phyloP scores from a whole-genome alignment of 1,140 invertebrate genomes.

The Cotesia chilonis region DNA sequence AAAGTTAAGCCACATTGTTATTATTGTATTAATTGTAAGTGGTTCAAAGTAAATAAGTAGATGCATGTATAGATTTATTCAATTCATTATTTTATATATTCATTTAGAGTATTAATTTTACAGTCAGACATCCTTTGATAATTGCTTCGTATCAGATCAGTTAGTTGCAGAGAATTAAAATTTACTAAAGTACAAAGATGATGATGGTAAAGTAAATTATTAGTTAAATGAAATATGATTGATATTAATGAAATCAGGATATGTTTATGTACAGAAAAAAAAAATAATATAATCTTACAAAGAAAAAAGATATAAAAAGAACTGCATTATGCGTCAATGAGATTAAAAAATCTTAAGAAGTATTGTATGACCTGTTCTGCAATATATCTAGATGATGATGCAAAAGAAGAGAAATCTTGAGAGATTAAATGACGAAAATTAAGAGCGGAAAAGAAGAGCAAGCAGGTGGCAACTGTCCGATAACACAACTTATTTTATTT shows the following conservation, averaged over 20 bases:
- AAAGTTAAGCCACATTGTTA: too few species aligned
- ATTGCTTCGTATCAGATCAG: constrained; percentile 29
- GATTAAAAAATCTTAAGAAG: not conserved
- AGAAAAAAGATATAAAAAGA: not conserved
- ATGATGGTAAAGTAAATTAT: not conserved
- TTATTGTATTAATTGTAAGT: too few species aligned
- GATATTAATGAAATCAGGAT: too few species aligned
- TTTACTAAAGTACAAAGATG: not conserved
- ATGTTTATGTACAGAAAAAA: not conserved
- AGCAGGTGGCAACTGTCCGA: constrained; percentile 9
- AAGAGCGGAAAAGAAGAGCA: constrained; percentile 3
- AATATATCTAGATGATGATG: constrained; percentile 20
- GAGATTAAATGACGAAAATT: constrained; percentile 11
- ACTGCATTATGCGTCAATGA: constrained; percentile 2
- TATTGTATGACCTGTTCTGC: constrained; percentile 5
- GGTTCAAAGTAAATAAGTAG: too few species aligned
- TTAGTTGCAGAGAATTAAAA: constrained; percentile 1
- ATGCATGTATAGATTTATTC: too few species aligned
- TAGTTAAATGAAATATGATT: not conserved
- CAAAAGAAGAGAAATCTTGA: constrained; percentile 2
- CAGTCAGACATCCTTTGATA: not conserved
- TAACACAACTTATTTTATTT: constrained; percentile 3
- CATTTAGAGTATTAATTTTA: too few species aligned
- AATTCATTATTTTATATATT: too few species aligned
- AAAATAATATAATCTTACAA: not conserved